phyloP scores from a whole-genome alignment of 2,797 vertebrate species.

The Betta splendens region DNA sequence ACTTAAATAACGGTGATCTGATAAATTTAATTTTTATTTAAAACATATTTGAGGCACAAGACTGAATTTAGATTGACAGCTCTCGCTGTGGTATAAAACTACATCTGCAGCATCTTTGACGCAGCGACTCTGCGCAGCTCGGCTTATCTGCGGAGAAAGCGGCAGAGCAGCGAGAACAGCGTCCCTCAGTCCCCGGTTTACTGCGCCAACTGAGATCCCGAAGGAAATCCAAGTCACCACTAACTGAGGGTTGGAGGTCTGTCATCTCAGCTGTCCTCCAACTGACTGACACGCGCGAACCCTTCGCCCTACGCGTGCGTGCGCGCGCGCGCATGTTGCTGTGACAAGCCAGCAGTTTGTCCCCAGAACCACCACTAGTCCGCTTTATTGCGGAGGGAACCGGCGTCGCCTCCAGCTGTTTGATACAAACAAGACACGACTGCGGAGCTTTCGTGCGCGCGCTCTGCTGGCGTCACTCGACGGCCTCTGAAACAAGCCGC shows the following conservation, averaged over 20 bases:
- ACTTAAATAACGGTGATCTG: no score
- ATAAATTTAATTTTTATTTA: background rate
- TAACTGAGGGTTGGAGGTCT: slow-evolving; percentile 48
- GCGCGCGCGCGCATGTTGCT: slow-evolving; percentile 5
- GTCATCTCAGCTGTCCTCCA: slow-evolving; percentile 56
- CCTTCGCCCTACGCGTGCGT: no score
- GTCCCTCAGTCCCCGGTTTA: slow-evolving; percentile 37
- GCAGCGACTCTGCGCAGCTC: slow-evolving; percentile 5
- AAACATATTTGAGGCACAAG: background rate
- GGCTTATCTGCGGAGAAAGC: slow-evolving; percentile 16
- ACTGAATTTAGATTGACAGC: background rate
- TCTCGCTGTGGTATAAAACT: slow-evolving; percentile 17
- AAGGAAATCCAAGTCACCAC: slow-evolving; percentile 59
- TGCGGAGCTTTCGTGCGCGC: slow-evolving; percentile 11
- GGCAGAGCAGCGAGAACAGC: slow-evolving; percentile 10
- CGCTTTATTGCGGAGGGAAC: slow-evolving; percentile 2
- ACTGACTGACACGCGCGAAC: slow-evolving; percentile 34
- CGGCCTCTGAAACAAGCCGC: slow-evolving; percentile 49
- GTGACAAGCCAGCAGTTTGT: slow-evolving; percentile 21
- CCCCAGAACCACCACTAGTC: slow-evolving; percentile 20
- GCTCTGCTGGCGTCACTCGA: slow-evolving; percentile 11
- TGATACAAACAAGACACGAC: slow-evolving; percentile 36
- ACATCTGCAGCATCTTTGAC: background rate
- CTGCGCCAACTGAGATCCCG: slow-evolving; percentile 49
- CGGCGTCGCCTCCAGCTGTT: slow-evolving; percentile 17